Evolutionary conservation across 1,140 invertebrate genomes (phyloP).

Genomic region (Ericerus pela): DNA sequence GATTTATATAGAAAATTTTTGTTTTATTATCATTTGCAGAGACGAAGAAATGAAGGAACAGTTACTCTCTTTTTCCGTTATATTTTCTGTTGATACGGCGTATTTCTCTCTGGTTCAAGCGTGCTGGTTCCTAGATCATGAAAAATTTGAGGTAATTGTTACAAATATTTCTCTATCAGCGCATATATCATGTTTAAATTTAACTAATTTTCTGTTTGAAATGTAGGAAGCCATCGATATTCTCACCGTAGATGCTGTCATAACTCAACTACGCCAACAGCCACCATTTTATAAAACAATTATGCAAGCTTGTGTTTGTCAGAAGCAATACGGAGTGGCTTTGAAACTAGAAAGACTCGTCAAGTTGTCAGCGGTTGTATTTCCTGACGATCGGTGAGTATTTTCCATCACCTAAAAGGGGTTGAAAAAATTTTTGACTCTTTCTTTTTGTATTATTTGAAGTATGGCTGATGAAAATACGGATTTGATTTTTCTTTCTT

Average conservation of each 20-base stretch:
- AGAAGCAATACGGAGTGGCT: neutral
- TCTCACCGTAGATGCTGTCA: neutral
- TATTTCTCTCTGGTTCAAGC: conserved; percentile 8
- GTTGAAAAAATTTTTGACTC: no score
- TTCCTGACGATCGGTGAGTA: no score
- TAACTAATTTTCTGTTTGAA: neutral
- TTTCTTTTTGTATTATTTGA: no score
- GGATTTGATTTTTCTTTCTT: no score
- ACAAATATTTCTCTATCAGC: neutral
- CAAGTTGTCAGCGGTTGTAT: neutral
- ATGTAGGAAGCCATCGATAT: neutral
- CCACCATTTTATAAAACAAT: neutral
- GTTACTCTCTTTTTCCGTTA: conserved; percentile 12
- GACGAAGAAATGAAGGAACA: conserved; percentile 3
- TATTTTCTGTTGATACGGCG: conserved; percentile 11
- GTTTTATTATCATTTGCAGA: neutral
- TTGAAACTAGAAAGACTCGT: neutral
- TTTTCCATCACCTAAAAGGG: no score
- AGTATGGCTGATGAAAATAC: no score
- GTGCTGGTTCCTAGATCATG: conserved; percentile 16
- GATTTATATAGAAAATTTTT: neutral
- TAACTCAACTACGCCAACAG: neutral
- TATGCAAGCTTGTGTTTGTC: neutral
- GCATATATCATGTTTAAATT: neutral
- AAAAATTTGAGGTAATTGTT: conserved; percentile 16